These are phyloP conservation scores for Mesorhabditis sp. DNA, from an alignment of 2,888 invertebrate genomes.

Conservation along the genomic window DNA sequence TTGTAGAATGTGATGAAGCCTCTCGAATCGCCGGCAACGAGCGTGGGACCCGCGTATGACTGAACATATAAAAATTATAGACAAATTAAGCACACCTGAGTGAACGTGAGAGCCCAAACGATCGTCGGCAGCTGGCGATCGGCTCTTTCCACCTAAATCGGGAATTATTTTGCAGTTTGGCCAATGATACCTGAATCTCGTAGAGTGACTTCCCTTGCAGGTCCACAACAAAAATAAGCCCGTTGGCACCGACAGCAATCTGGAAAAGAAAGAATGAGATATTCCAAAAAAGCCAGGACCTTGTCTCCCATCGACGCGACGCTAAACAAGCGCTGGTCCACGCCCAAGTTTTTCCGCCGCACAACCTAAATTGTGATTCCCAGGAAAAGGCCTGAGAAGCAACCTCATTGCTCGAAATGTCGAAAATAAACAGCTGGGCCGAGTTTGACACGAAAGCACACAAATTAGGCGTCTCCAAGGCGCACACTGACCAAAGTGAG, in stretches of 20 bases:
- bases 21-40: conserved; percentile 46
- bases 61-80: conserved; percentile 5
- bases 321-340: conserved; percentile 35
- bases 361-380: conserved; percentile 28
- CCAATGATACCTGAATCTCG: conserved; percentile 7
- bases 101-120: conserved; percentile 45
- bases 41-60: conserved; percentile 6
- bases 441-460: conserved; percentile 8
- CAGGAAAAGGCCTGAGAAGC: conserved; percentile 28
- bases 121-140: conserved; percentile 38
- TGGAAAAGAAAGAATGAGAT: conserved; percentile 7
- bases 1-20: conserved; percentile 47
- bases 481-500: conserved; percentile 34
- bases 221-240: conserved; percentile 22
- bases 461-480: conserved; percentile 9
- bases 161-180: conserved; percentile 4
- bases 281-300: conserved; percentile 10
- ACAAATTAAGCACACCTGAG: conserved; percentile 13
- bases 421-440: conserved; percentile 5
- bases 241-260: conserved; percentile 30
- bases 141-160: neutral
- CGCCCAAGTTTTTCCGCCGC: conserved; percentile 37
- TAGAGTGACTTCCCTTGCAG: neutral
- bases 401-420: neutral
- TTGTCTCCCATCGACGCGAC: conserved; percentile 19